These are phyloP conservation scores for Hylia prasina DNA, from an alignment of 2,113 vertebrate genomes.

Conservation along the genomic window DNA sequence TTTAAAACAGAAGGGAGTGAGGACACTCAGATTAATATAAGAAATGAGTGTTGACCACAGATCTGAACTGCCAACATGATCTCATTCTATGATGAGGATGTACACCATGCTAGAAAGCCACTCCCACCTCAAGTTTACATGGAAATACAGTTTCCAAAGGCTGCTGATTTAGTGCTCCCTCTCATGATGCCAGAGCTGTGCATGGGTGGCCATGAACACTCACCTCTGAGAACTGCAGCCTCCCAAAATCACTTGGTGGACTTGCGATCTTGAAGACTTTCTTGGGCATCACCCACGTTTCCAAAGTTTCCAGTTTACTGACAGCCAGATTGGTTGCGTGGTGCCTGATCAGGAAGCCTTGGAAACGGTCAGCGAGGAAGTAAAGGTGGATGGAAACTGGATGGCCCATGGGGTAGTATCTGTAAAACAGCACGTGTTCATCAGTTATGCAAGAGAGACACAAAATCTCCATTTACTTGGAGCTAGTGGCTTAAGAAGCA, in stretches of 20 bases:
- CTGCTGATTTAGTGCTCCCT: background rate
- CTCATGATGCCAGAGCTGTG: background rate
- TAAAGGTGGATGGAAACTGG: constrained; percentile 92
- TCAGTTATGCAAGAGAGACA: background rate
- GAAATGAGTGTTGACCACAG: background rate
- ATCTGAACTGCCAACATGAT: background rate
- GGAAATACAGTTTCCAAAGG: background rate
- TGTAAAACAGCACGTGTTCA: constrained; percentile 56
- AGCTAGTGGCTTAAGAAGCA: background rate
- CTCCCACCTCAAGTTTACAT: background rate
- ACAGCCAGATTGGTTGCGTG: constrained; percentile 94
- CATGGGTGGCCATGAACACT: background rate
- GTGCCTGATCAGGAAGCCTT: constrained; percentile 93
- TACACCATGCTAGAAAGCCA: background rate
- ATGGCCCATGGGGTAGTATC: constrained; percentile 94
- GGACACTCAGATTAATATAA: background rate
- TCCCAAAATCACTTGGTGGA: constrained; percentile 85
- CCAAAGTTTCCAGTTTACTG: constrained; percentile 93
- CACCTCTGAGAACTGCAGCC: constrained; percentile 93
- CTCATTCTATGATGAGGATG: background rate
- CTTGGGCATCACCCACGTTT: constrained; percentile 94
- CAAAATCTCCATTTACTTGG: background rate
- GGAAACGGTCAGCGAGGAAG: constrained; percentile 95
- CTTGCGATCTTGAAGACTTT: constrained; percentile 88
- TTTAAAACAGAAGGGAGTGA: background rate